Base-by-base conservation (phyloP, 1,140 invertebrate genomes). In the Drosophila elegans region DNA sequence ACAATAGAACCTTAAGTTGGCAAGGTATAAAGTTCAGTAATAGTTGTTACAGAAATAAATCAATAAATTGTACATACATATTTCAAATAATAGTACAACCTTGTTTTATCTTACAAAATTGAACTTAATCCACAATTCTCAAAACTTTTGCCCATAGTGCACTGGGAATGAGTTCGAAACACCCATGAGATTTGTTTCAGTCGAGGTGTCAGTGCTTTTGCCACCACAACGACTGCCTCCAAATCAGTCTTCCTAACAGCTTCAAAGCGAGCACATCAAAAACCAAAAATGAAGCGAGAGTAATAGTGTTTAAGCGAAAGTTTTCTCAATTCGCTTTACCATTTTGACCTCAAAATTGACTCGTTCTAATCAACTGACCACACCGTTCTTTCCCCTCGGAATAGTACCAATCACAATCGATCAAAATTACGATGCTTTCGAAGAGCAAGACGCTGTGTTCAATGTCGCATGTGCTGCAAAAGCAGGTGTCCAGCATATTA, bases 181-280 rank as follows among this genome's bases (percentile, higher is more conserved):
- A 46, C 12, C 57, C 34, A 46, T 66, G 62, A 66, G n/a, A 32
- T 13, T 49, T 16, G 16, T 12, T 12, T 66, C 42, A 32, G 10
- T 13, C 10, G 2, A 32, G 9, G 11, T 41, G 34, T 34, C 42
- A 39, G n/a, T 34, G 2, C 3, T 2, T 32, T 32, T 10, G 3
- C 3, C 25, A 9, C 5, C 21, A 25, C 5, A 1, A 1, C n/a
- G 2, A 9, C 1, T n/a, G 13, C n/a, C 7, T 10, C 4, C 9
- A 7, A 4, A 2, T 29, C 13, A 66, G 57, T 38, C 6, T 32
- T 3, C n/a, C 9, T 11, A 16, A 41, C 27, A 32, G 38, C 10
- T 36, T 21, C 29, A 10, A n/a, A 6, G 53, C 6, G 27, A 46
- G 4, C 11, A 45, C 34, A 29, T 10, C 48, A 1, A 29, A 48